These are phyloP conservation scores for Carcharodon carcharias DNA, from an alignment of 2,797 vertebrate genomes.

Conservation along the genomic window DNA sequence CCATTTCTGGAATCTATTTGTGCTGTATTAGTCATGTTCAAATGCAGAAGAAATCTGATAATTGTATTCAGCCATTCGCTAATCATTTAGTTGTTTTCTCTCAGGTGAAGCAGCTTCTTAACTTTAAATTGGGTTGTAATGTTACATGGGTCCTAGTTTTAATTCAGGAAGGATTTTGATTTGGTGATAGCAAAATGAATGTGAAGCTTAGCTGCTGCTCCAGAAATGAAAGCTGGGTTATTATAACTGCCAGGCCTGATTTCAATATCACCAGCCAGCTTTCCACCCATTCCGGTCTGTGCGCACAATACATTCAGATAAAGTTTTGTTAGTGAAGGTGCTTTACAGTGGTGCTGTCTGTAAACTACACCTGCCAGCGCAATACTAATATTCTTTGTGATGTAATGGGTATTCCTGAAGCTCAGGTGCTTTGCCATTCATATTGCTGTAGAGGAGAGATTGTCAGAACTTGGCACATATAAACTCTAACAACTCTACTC, in stretches of 20 bases:
- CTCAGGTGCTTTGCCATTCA: too few relatives aligned
- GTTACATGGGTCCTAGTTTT: neutral
- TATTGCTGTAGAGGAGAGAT: too few relatives aligned
- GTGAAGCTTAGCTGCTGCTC: neutral
- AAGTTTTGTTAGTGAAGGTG: neutral
- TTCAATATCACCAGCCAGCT: neutral
- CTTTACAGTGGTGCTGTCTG: neutral
- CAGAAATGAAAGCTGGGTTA: neutral
- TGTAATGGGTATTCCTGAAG: too few relatives aligned
- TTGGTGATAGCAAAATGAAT: neutral
- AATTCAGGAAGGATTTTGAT: neutral
- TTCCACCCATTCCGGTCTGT: neutral
- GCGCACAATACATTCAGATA: neutral
- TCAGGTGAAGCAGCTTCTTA: neutral
- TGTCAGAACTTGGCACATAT: too few relatives aligned
- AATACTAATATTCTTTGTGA: too few relatives aligned
- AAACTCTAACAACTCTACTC: too few relatives aligned
- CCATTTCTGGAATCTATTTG: conserved; percentile 20
- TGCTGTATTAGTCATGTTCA: neutral
- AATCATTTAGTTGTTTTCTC: neutral
- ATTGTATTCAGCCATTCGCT: neutral
- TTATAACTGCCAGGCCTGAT: neutral
- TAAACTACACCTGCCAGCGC: too few relatives aligned
- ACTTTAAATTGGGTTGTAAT: neutral
- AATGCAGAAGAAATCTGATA: neutral